Percentiles rank a stretch among this genome's conserved stretches.
These are phyloP conservation scores for Speoplatyrhinus poulsoni DNA, from an alignment of 2,113 vertebrate genomes.

Conservation along the genomic window DNA sequence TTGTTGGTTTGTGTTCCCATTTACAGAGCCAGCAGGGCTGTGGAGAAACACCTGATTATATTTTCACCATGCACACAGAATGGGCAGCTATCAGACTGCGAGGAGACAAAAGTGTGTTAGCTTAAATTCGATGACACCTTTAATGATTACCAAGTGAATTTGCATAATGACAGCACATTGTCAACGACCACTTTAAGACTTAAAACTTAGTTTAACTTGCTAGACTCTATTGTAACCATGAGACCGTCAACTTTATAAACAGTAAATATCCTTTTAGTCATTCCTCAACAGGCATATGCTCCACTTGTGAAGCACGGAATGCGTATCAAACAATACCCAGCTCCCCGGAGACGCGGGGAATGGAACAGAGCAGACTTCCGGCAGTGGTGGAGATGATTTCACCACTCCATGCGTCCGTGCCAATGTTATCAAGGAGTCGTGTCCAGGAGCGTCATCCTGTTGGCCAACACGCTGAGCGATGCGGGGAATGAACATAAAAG, in stretches of 20 bases:
- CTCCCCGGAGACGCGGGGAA: slow-evolving; percentile 18
- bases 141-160: no score
- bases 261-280: slow-evolving; percentile 2
- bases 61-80: no score
- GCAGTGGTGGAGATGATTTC: background rate
- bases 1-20: no score
- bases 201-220: no score
- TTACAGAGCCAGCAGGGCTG: no score
- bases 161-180: no score
- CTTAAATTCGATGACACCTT: no score
- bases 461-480: slow-evolving; percentile 42
- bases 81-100: no score
- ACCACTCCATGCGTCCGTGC: background rate
- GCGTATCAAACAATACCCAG: slow-evolving; percentile 17
- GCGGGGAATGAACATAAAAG: slow-evolving; percentile 54
- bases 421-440: slow-evolving; percentile 46
- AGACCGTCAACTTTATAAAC: background rate
- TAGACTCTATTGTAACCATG: no score
- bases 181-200: no score
- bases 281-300: background rate
- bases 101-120: no score
- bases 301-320: slow-evolving; percentile 1
- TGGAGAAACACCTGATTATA: no score
- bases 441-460: slow-evolving; percentile 34
- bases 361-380: slow-evolving; percentile 12